Conservation (phyloP, 2,888 invertebrate species). For the Entomobrya multifasciata region DNA sequence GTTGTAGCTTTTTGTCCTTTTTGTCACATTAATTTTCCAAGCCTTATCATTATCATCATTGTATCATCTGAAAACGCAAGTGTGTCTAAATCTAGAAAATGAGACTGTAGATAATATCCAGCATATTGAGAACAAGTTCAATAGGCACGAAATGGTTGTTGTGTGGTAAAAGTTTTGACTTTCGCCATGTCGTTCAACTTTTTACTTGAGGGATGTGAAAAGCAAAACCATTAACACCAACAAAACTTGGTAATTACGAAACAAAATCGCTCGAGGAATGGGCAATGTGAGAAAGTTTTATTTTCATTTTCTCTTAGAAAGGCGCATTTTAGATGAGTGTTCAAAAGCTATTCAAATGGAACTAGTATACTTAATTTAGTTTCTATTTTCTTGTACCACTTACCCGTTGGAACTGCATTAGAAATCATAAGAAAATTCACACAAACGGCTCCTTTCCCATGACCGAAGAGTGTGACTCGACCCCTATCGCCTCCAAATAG, state of each 20-base stretch:
- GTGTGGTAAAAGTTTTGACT: neutral
- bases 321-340: neutral
- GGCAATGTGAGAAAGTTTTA: slow-evolving; percentile 20
- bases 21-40: neutral
- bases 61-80: neutral
- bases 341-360: neutral
- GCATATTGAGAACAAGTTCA: slow-evolving; percentile 11
- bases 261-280: slow-evolving; percentile 4
- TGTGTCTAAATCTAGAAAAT: neutral
- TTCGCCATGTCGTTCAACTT: neutral
- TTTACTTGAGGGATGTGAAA: neutral
- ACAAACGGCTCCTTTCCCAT: slow-evolving; percentile 97
- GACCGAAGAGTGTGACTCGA: slow-evolving; percentile 96
- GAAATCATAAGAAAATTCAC: slow-evolving; percentile 97
- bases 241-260: slow-evolving; percentile 23
- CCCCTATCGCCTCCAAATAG: slow-evolving; percentile 96
- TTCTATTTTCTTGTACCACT: slow-evolving; percentile 80
- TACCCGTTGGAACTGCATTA: slow-evolving; percentile 95
- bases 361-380: slow-evolving; percentile 15
- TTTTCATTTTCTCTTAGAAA: neutral
- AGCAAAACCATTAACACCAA: slow-evolving; percentile 15
- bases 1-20: neutral
- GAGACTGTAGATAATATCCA: neutral
- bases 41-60: neutral
- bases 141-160: neutral